Base-by-base conservation (phyloP, 2,888 invertebrate species). In the Nomada goodeniana region DNA sequence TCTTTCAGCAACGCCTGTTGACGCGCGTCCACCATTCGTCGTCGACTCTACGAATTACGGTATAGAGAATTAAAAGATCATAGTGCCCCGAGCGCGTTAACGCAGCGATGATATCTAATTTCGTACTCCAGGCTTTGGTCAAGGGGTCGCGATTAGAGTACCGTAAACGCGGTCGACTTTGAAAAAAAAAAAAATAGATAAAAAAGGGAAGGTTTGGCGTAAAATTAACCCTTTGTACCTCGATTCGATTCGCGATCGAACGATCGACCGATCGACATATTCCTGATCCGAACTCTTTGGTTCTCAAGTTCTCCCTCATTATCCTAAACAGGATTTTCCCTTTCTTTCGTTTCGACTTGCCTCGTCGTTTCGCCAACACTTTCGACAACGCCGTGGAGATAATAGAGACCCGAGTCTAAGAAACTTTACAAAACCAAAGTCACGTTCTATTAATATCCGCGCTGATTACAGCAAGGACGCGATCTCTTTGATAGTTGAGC, bases 401-500 rank as follows among this genome's bases (percentile, higher is more conserved):
- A 52, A 60, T 0, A 29, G n/a, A 47, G 23, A 20, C 57, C 42
- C 69, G 73, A 71, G 77, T 76, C 65, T 76, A 79, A 77, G 77
- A 82, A 89, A 83, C 75, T 88, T 82, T 78, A 65, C 82, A 77
- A 81, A 84, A 89, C 75, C 86, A 78, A 85, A 87, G 85, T 89
- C 86, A 61, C 50, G 76, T 74, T 80, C 90, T 91, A 91, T 90
- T 90, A 91, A 91, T 91, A 91, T 72, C 47, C 67, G 59, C 70
- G 80, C 78, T 87, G 86, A 90, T 92, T 88, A 89, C 87, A 88
- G 89, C 91, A 90, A 92, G 92, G 91, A 89, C 91, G 88, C 79
- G 67, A 80, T 23, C 88, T 87, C 92, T 92, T 93, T 92, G 92
- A 92, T 80, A 89, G 86, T 87, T 88, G 89, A 90, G 91, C 91